Base-by-base conservation (phyloP, 2,113 vertebrate species). In the Andinoacara biseriatus region DNA sequence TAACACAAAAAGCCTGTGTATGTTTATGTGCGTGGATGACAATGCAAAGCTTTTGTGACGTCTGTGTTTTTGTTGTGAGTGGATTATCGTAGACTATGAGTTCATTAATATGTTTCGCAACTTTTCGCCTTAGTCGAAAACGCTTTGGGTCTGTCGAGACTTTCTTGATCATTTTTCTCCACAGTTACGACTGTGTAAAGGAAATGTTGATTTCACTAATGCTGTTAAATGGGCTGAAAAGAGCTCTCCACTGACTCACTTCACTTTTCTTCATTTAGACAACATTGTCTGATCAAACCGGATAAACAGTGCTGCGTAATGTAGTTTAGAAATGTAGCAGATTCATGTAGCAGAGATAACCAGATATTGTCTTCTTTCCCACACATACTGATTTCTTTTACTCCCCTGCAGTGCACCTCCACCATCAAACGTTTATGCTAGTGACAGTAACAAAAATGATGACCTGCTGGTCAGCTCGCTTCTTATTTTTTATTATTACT, bases 11-110 rank as follows among this genome's bases (percentile, higher is more conserved):
- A 49, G 3, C 9, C 18, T 67, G 38, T 75, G 61, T 43, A 15
- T 46, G 7, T 81, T 10, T 86, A 54, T 62, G 5, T 69, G 22
- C 76, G 52, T 74, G 76, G 20, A 49, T 62, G 26, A 31, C 65
- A 46, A 33, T 79, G 22, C 61, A 76, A 46, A 57, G 8, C 38
- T 31, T 75, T 24, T 80, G 10, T 52, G 20, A 61, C 24, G 24
- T 62, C 56, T 82, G 13, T 22, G 58, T 38, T 38, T 38, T 60
- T 58, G 81, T 80, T 60, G 13, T 62, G 13, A 38, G 24, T 35
- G 6, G 49, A 33, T 67, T 33, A 52, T 9, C 46, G 40, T 5
- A 62, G 76, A n/a, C 17, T 74, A 35, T 52, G 43, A 4, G 5
- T 35, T 84, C 78, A 3, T 59, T 10, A 75, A 78, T 83, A 8